Conservation (phyloP, 2,113 vertebrate species). For the Perca fluviatilis region DNA sequence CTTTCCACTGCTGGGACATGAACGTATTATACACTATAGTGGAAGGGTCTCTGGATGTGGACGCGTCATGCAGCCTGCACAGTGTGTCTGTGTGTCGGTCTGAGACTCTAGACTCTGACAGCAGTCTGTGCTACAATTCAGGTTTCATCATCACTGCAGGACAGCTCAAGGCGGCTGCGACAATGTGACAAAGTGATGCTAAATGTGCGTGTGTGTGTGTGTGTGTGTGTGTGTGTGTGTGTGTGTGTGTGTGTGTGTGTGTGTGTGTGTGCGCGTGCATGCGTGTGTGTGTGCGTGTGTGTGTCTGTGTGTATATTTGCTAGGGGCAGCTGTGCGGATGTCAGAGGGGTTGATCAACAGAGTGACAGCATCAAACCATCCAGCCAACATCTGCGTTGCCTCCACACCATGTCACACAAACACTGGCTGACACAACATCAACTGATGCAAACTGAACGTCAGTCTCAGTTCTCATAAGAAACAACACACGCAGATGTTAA, state of each 20-base stretch:
- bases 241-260: too few species aligned
- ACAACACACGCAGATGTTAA: background rate
- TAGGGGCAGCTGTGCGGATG: conserved; percentile 37
- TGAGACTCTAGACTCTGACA: conserved; percentile 7
- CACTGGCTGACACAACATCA: conserved; percentile 22
- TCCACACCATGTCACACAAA: conserved; percentile 39
- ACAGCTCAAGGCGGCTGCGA: background rate
- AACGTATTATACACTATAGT: background rate
- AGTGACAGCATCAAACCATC: conserved; percentile 47
- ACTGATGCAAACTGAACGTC: conserved; percentile 16
- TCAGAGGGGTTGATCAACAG: conserved; percentile 50
- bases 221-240: conserved; percentile 9
- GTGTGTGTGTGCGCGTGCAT: conserved; percentile 8
- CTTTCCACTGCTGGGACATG: background rate
- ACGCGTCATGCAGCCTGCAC: background rate
- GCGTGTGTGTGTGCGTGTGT: conserved; percentile 7
- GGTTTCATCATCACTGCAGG: conserved; percentile 39
- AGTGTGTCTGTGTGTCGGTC: background rate
- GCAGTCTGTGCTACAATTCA: conserved; percentile 26
- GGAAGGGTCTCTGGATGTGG: conserved; percentile 13
- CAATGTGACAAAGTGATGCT: conserved; percentile 17
- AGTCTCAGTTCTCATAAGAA: background rate
- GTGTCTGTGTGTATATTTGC: conserved; percentile 1
- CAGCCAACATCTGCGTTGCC: conserved; percentile 52
- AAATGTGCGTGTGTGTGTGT: conserved; percentile 1